Conservation (phyloP, 1,140 invertebrate species). For the Aphidius gifuensis region DNA sequence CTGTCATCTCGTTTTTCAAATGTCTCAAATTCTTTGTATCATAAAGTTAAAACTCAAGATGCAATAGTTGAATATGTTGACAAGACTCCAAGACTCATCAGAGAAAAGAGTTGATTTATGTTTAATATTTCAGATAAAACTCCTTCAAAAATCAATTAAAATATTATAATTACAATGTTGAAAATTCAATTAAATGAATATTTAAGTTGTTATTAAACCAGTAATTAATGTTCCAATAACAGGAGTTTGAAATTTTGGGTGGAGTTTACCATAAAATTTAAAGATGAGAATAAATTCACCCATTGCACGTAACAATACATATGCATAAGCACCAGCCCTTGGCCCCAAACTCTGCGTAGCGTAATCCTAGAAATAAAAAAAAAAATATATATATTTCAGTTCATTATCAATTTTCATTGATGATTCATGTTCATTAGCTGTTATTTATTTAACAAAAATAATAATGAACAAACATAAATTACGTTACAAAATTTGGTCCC, state of each 20-base stretch:
- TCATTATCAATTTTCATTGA: too few species aligned
- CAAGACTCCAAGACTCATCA: constrained; percentile 86
- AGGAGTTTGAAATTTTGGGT: constrained; percentile 72
- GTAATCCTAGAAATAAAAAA: too few species aligned
- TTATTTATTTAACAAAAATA: too few species aligned
- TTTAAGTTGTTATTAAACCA: constrained; percentile 65
- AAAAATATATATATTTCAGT: too few species aligned
- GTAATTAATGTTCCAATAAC: constrained; percentile 75
- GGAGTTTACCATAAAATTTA: constrained; percentile 71
- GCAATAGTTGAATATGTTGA: constrained; percentile 83
- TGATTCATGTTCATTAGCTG: too few species aligned
- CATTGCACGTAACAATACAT: too few species aligned
- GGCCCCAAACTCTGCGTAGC: too few species aligned
- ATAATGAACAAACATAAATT: too few species aligned
- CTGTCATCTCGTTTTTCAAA: constrained; percentile 42
- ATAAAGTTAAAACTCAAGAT: constrained; percentile 71
- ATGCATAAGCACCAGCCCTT: too few species aligned
- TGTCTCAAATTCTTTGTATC: constrained; percentile 51
- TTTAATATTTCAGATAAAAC: constrained; percentile 74
- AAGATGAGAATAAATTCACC: too few species aligned
- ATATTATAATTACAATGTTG: not conserved
- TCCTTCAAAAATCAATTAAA: constrained; percentile 46
- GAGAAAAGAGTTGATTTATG: constrained; percentile 70
- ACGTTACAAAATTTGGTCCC: too few species aligned
- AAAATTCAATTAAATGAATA: not conserved